Evolutionary conservation across 2,797 vertebrate genomes (phyloP).

Genomic region (Scyliorhinus canicula): DNA sequence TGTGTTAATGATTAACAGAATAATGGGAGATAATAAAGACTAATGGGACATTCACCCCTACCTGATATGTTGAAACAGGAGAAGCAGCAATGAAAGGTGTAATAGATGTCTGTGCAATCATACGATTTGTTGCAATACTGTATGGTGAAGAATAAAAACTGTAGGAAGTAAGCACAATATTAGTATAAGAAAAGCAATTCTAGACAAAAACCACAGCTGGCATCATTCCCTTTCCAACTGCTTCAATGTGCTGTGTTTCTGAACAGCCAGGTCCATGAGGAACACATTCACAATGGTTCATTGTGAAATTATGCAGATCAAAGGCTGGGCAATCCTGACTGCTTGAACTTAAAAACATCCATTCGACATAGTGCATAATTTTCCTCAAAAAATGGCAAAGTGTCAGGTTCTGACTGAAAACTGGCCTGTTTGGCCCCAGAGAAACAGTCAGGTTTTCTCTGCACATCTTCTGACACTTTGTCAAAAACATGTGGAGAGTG

Average conservation of each 20-base stretch:
- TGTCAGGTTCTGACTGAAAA: no score
- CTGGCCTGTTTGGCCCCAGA: no score
- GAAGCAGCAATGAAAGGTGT: constrained; percentile 97
- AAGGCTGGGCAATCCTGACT: background rate
- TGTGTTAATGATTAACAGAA: background rate
- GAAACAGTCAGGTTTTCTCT: no score
- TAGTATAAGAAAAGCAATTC: constrained; percentile 42
- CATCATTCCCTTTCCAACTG: constrained; percentile 3
- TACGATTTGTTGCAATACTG: constrained; percentile 96
- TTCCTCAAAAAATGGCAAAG: no score
- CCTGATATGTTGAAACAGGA: constrained; percentile 96
- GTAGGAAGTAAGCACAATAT: constrained; percentile 61
- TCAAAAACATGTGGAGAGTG: no score
- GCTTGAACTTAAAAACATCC: background rate
- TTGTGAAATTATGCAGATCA: background rate
- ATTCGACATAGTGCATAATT: no score
- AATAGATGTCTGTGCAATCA: constrained; percentile 97
- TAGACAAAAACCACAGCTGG: background rate
- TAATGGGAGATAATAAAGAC: background rate
- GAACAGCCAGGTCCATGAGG: background rate
- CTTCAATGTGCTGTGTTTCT: background rate
- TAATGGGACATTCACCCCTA: constrained; percentile 51
- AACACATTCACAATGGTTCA: background rate
- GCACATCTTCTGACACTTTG: no score
- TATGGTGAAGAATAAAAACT: constrained; percentile 97